Percentiles rank a stretch among this genome's conserved stretches.
These are phyloP conservation scores for Sebastes schlegelii DNA, from an alignment of 2,113 vertebrate species.

Conservation along the genomic window DNA sequence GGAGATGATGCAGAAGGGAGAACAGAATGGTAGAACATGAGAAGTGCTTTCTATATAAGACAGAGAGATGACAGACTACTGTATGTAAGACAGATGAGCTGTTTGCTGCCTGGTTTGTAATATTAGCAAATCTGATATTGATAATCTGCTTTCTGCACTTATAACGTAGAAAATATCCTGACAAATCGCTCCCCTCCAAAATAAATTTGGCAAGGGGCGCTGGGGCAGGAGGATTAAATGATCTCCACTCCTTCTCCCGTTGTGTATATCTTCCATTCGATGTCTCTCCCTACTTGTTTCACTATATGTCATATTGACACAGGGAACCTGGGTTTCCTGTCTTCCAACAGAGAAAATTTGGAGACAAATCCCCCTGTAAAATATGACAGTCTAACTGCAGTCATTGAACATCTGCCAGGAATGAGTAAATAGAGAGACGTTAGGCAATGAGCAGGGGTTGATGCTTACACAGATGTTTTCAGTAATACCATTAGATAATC, in stretches of 20 bases:
- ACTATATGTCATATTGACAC: conserved; percentile 41
- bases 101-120: conserved; percentile 57
- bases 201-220: conserved; percentile 50
- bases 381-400: conserved; percentile 51
- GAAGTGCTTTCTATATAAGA: neutral
- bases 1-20: neutral
- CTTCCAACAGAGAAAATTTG: conserved; percentile 21
- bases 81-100: conserved; percentile 46
- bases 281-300: conserved; percentile 6
- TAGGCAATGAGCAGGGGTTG: conserved; percentile 40
- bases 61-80: neutral
- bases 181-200: conserved; percentile 52
- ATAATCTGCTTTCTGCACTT: conserved; percentile 72
- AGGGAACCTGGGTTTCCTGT: conserved; percentile 7
- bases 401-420: conserved; percentile 60
- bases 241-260: conserved; percentile 25
- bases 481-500: conserved; percentile 81
- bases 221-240: conserved; percentile 65
- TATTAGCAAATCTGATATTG: conserved; percentile 75
- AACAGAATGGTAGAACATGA: neutral
- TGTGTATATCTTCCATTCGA: neutral
- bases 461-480: conserved; percentile 81
- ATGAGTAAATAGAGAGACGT: conserved; percentile 31
- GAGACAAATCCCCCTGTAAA: conserved; percentile 19
- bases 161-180: conserved; percentile 56